These are phyloP conservation scores for Meriones psammophilus DNA, from an alignment of 2,797 vertebrate genomes.

Conservation along the genomic window DNA sequence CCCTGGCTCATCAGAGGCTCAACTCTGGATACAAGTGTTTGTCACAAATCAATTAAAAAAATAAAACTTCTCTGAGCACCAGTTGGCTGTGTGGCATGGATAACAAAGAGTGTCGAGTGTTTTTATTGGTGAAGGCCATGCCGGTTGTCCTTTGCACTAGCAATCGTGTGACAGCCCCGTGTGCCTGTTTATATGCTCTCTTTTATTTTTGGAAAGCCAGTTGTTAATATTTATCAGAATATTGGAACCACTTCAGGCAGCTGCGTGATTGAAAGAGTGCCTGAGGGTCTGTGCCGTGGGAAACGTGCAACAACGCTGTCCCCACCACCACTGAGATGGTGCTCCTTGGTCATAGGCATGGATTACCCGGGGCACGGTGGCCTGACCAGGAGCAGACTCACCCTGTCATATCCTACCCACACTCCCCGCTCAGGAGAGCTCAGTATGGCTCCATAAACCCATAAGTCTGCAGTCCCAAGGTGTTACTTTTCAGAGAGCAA, in stretches of 20 bases:
- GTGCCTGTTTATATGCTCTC: fast-evolving
- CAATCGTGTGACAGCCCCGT: fast-evolving
- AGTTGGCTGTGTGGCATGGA: background rate
- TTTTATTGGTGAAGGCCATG: background rate
- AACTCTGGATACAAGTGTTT: background rate
- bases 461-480: background rate
- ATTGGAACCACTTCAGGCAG: background rate
- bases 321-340: fast-evolving
- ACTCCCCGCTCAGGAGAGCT: background rate
- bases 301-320: fast-evolving
- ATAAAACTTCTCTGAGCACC: background rate
- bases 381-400: background rate
- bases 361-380: background rate
- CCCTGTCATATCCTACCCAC: background rate
- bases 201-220: background rate
- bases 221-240: background rate
- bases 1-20: background rate
- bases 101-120: background rate
- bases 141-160: background rate
- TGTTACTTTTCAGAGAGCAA: conserved; percentile 44
- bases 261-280: fast-evolving
- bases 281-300: fast-evolving
- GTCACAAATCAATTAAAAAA: background rate
- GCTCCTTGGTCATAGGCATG: fast-evolving
- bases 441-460: fast-evolving